Evolutionary conservation across 1,140 invertebrate genomes (phyloP).

Genomic region (Neodiprion fabricii): DNA sequence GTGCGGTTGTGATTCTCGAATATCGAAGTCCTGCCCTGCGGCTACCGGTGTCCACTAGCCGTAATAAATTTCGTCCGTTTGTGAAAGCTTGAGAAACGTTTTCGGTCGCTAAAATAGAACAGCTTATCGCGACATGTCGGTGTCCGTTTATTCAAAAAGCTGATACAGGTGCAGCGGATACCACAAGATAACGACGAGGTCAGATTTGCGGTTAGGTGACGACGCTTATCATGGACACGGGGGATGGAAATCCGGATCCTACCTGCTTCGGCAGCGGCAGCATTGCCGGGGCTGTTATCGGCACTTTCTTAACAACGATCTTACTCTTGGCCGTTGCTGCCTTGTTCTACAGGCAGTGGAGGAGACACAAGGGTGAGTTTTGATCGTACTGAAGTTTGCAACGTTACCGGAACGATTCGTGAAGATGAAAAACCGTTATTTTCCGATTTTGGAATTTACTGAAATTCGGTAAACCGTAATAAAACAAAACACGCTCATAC

Average conservation of each 20-base stretch:
- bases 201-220: too few species aligned
- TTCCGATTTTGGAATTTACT: too few species aligned
- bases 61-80: too few species aligned
- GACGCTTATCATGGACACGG: conserved; percentile 16
- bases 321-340: conserved; percentile 54
- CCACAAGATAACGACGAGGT: too few species aligned
- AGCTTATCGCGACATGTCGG: conserved; percentile 16
- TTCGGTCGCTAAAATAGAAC: conserved; percentile 4
- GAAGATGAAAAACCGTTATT: too few species aligned
- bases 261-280: conserved; percentile 59
- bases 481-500: too few species aligned
- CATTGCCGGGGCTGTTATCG: conserved; percentile 64
- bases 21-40: too few species aligned
- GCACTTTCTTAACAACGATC: conserved; percentile 62
- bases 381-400: not conserved
- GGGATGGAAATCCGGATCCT: not conserved
- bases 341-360: conserved; percentile 59
- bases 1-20: too few species aligned
- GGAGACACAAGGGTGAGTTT: conserved; percentile 59
- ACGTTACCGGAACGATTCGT: not conserved
- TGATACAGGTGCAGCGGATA: too few species aligned
- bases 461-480: too few species aligned
- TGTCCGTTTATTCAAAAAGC: conserved; percentile 12
- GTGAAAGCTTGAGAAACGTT: too few species aligned
- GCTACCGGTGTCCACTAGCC: too few species aligned